phyloP scores from a whole-genome alignment of 2,888 invertebrate species.

The Xylota sylvarum region DNA sequence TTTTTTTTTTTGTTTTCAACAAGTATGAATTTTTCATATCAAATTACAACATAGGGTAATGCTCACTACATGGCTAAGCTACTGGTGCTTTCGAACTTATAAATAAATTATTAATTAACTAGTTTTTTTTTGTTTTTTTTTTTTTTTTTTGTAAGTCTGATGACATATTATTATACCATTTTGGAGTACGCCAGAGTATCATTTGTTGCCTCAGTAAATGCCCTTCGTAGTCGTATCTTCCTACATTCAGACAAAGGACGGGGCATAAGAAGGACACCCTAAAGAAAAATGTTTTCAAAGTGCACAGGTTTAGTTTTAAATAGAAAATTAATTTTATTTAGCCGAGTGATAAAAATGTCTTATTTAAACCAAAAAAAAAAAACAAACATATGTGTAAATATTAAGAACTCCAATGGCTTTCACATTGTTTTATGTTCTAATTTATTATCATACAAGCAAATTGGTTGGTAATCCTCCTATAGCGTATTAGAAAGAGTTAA shows the following conservation, averaged over 20 bases:
- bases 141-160: conserved; percentile 70
- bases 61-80: conserved; percentile 67
- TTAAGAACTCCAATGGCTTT: conserved; percentile 6
- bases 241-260: conserved; percentile 95
- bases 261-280: conserved; percentile 95
- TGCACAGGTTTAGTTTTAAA: conserved; percentile 59
- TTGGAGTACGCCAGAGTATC: conserved; percentile 95
- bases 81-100: conserved; percentile 69
- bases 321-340: conserved; percentile 41
- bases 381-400: conserved; percentile 14
- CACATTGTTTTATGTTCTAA: conserved; percentile 31
- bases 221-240: conserved; percentile 93
- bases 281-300: conserved; percentile 81
- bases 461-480: conserved; percentile 4
- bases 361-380: conserved; percentile 36
- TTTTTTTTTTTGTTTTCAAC: conserved; percentile 21
- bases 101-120: conserved; percentile 56
- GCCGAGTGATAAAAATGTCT: conserved; percentile 68
- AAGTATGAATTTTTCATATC: conserved; percentile 19
- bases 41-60: conserved; percentile 61
- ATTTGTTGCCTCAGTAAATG: conserved; percentile 95
- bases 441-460: conserved; percentile 6
- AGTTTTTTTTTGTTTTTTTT: conserved; percentile 62
- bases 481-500: conserved; percentile 5
- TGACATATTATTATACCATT: conserved; percentile 88